phyloP scores from a whole-genome alignment of 2,797 vertebrate species.

The Chaunax sp. region DNA sequence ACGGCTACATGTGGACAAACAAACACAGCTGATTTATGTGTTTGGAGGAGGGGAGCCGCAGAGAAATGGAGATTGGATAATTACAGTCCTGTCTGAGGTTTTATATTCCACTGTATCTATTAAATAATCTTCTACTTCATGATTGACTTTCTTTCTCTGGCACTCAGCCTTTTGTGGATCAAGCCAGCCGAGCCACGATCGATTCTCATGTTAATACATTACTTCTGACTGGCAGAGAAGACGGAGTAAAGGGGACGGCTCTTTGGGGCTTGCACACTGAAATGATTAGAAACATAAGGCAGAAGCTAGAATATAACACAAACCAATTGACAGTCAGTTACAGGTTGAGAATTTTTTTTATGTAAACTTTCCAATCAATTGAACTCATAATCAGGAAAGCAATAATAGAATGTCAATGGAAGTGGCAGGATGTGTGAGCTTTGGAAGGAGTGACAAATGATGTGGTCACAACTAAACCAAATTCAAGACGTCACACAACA shows the following conservation, averaged over 20 bases:
- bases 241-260: neutral
- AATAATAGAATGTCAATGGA: neutral
- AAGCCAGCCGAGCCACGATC: conserved; percentile 30
- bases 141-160: conserved; percentile 35
- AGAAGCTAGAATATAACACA: too few relatives aligned
- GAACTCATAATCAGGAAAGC: conserved; percentile 3
- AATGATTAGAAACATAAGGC: too few relatives aligned
- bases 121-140: conserved; percentile 33
- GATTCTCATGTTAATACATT: conserved; percentile 36
- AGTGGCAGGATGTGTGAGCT: neutral
- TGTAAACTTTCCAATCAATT: neutral
- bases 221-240: conserved; percentile 32
- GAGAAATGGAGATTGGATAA: conserved; percentile 18
- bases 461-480: neutral
- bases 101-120: conserved; percentile 37
- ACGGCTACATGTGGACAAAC: conserved; percentile 14
- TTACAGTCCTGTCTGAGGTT: conserved; percentile 31
- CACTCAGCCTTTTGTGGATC: neutral
- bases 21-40: conserved; percentile 10
- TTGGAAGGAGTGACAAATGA: neutral
- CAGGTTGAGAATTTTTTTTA: neutral
- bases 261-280: too few relatives aligned
- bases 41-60: conserved; percentile 11
- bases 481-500: conserved; percentile 9
- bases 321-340: too few relatives aligned